Base-by-base conservation (phyloP, 2,113 vertebrate species). In the Myiagra hebetior region DNA sequence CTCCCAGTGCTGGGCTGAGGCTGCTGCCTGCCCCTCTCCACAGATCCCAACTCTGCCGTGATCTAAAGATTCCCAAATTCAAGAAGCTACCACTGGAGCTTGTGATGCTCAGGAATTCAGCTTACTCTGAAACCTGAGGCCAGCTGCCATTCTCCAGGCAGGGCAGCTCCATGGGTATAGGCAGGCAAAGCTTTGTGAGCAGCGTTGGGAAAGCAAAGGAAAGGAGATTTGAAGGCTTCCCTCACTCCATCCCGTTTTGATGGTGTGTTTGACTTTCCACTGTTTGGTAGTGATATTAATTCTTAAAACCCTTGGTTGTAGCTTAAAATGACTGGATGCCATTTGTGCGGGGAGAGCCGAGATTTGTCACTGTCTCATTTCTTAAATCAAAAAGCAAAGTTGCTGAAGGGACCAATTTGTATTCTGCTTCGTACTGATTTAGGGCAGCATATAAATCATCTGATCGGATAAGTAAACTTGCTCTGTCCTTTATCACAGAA, bases 31-130 rank as follows among this genome's bases (percentile, higher is more conserved):
- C 39, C 37, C 4, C 33, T 78, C 33, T 47, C 5, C 27, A 5
- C 19, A 50, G 16, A 60, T 67, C 19, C 28, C 26, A 77, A 3
- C 53, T 74, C 30, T 77, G 22, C 33, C 0, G 0, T 47, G 31
- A 41, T 67, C 17, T 80, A 62, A 84, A 80, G 73, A 56, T 50
- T 67, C 50, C 35, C 44, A 53, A 2, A 74, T 74, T 22, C 30
- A 11, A 13, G 52, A 55, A 59, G 24, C n/a, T 72, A 9, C 31
- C 2, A 0, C 56, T 35, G n/a, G 55, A 84, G 35, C 47, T 68
- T 2, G 3, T 73, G 78, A 28, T 65, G 17, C n/a, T 53, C 42
- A 42, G 22, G 52, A 91, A 15, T 17, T 44, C 64, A 26, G 33
- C 15, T 63, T 55, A 23, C 28, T 37, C 47, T 70, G 47, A 75